Conservation (phyloP, 2,888 invertebrate species). For the Diadegma fenestrale region DNA sequence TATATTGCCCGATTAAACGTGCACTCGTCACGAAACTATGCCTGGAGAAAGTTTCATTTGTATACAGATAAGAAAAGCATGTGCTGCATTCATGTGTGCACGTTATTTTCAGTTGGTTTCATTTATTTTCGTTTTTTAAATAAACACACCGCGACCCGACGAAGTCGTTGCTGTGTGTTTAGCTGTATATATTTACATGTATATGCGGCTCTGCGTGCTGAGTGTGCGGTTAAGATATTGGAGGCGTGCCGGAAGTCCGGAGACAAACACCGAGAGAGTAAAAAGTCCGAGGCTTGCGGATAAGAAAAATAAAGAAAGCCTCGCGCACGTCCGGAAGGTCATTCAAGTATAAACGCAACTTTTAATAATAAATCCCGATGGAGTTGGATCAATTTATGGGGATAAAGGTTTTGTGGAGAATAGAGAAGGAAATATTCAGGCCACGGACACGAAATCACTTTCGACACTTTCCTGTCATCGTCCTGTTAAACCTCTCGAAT, state of each 20-base stretch:
- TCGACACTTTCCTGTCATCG: not conserved
- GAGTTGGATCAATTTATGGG: not conserved
- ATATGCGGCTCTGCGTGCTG: not conserved
- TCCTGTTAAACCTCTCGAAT: not conserved
- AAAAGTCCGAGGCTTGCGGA: slow-evolving; percentile 7
- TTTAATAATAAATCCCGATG: not conserved
- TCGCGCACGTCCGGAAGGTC: not conserved
- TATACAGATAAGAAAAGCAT: slow-evolving; percentile 44
- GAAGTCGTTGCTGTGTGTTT: slow-evolving; percentile 3
- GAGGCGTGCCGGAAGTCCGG: slow-evolving; percentile 48
- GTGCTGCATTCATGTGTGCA: slow-evolving; percentile 33
- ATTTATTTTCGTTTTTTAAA: slow-evolving; percentile 23
- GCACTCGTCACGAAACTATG: slow-evolving; percentile 40
- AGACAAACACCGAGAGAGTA: slow-evolving; percentile 9
- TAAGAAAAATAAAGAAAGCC: slow-evolving; percentile 10
- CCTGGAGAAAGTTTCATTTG: slow-evolving; percentile 67
- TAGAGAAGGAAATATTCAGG: not conserved
- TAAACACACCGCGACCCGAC: slow-evolving; percentile 11
- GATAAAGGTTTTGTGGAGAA: not conserved
- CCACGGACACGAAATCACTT: not conserved
- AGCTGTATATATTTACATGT: not conserved
- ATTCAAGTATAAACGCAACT: not conserved
- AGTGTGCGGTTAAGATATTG: slow-evolving; percentile 20
- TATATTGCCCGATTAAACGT: slow-evolving; percentile 26
- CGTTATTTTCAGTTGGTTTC: slow-evolving; percentile 12